Base-by-base conservation (phyloP, 1,140 invertebrate species). In the Paracyclopina nana region DNA sequence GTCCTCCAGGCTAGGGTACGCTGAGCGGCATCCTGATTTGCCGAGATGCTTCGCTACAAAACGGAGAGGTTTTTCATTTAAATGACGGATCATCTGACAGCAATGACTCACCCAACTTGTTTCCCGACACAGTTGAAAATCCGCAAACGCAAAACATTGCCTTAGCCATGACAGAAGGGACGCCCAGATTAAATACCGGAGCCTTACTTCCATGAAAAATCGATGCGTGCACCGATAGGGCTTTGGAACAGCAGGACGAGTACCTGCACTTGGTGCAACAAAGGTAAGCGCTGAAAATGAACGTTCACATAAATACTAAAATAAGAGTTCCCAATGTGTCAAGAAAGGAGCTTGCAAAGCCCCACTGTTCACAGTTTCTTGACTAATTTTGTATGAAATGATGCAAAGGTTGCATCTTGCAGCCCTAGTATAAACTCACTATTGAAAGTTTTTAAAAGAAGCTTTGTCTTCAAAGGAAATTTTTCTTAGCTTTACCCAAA, bases 261-360 rank as follows among this genome's bases (percentile, higher is more conserved):
- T 76, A 86, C 54, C 74, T 71, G 58, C 82, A 86, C 53, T 78
- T 76, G 34, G 70, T 70, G 62, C 81, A 86, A 51, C 65, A 71
- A 54, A 77, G 69, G 59, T 73, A 70, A 0, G 79, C 78, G 1
- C 79, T 82, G 60, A 55, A 68, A 65, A 9, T 5, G 20, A 38
- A 38, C 14, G 9, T 31, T 14, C 29, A 31, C 9, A 31, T 31
- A 14, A 31, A 9, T 31, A n/a, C n/a, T n/a, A n/a, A n/a, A n/a
- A n/a, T n/a, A n/a, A n/a, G n/a, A n/a, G n/a, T n/a, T n/a, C n/a
- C n/a, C n/a, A n/a, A n/a, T 9, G 9, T 9, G 30, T 9, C 9
- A n/a, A n/a, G n/a, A n/a, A n/a, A n/a, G n/a, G n/a, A n/a, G n/a
- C n/a, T n/a, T n/a, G n/a, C n/a, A n/a, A n/a, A n/a, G n/a, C n/a